These are phyloP conservation scores for Xenopus borealis DNA, from an alignment of 2,113 vertebrate species.

Conservation along the genomic window DNA sequence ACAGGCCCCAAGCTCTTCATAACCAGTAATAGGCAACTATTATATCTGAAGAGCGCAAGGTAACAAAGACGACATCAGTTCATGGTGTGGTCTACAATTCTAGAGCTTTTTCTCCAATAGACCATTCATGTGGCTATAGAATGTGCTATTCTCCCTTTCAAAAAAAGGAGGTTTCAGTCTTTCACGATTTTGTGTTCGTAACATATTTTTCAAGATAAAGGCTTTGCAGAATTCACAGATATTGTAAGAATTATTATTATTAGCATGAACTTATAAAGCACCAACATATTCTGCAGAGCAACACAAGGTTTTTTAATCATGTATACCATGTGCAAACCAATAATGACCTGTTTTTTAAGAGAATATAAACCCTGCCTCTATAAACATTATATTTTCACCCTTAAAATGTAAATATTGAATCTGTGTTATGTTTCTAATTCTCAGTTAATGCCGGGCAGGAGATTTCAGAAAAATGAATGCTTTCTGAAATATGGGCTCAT, in stretches of 20 bases:
- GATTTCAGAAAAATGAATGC: no score
- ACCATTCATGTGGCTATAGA: slow-evolving; percentile 29
- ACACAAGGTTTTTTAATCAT: no score
- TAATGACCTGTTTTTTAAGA: no score
- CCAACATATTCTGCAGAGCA: no score
- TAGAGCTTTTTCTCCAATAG: slow-evolving; percentile 25
- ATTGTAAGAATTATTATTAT: background rate
- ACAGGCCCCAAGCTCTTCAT: slow-evolving; percentile 50
- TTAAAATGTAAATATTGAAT: no score
- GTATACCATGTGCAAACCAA: no score
- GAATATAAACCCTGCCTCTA: no score
- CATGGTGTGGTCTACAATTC: slow-evolving; percentile 49
- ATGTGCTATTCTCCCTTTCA: slow-evolving; percentile 16
- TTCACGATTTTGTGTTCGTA: slow-evolving; percentile 27
- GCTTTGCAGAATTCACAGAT: background rate
- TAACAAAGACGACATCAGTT: slow-evolving; percentile 51
- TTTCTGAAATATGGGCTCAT: no score
- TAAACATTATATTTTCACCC: no score
- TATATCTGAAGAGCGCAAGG: slow-evolving; percentile 49
- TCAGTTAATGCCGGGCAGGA: no score
- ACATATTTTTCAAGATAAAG: slow-evolving; percentile 6
- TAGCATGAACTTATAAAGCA: no score
- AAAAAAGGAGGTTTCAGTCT: background rate
- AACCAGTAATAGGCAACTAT: slow-evolving; percentile 52
- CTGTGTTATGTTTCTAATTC: no score